Base-by-base conservation (phyloP, 2,888 invertebrate species). In the Smittia sp. region DNA sequence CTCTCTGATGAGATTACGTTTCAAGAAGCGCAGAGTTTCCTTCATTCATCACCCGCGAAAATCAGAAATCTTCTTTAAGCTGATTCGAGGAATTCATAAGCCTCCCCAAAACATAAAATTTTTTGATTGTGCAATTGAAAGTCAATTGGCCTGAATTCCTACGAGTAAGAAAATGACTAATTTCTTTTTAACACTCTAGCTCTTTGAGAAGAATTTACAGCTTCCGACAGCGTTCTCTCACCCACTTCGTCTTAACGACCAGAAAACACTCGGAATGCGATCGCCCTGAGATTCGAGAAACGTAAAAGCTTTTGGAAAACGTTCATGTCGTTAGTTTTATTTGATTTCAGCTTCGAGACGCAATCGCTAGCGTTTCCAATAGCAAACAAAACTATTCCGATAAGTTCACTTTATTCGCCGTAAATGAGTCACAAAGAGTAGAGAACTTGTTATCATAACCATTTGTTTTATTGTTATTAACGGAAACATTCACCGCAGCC, bases 401-500 rank as follows among this genome's bases (percentile, higher is more conserved):
- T 46, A 46, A 15, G n/a, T 46, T 46, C 46, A 46, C n/a, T 11
- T 3, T 13, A 11, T 11, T 6, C 11, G 4, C 11, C 11, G 15
- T 46, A 15, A 46, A 46, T 46, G 46, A 46, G 46, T 46, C 46
- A 46, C n/a, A 46, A 15, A 46, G 13, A 52, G 52, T n/a, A 2
- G 52, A 52, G 52, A 32, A 62, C 11, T 9, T 7, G 63, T 63
- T 63, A 63, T 63, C 63, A 63, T 63, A 24, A 27, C 63, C 25
- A 63, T 63, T 63, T 63, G 27, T 63, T 25, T 63, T 63, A 63
- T 63, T 63, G 63, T 63, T 63, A 25, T 46, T 46, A n/a, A 46
- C 11, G 9, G 3, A 58, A 58, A 2, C 58, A 58, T 58, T 58
- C 58, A 11, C 58, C 9, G 11, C 58, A 58, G 1, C 11, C 58